These are phyloP conservation scores for Menura novaehollandiae DNA, from an alignment of 2,113 vertebrate genomes.

Conservation along the genomic window DNA sequence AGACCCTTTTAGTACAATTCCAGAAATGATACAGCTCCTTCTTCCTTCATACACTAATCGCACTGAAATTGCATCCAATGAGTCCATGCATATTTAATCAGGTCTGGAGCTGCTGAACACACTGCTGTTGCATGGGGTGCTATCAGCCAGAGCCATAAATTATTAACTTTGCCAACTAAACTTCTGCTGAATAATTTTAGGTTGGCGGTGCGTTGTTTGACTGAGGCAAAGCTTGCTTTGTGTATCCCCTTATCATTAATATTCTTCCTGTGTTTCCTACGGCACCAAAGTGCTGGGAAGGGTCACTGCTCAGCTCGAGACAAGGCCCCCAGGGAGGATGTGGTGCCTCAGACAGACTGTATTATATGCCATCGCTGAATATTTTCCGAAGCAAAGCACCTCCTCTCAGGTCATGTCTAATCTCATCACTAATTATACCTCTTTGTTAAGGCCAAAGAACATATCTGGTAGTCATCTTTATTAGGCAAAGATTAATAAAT, in stretches of 20 bases:
- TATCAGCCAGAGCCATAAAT: slow-evolving; percentile 54
- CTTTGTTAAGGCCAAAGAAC: slow-evolving; percentile 55
- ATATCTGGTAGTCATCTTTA: slow-evolving; percentile 51
- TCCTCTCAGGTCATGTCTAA: slow-evolving; percentile 53
- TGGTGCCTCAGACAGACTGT: slow-evolving; percentile 34
- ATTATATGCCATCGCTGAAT: background rate
- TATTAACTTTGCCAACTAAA: slow-evolving; percentile 55
- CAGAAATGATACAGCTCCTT: slow-evolving; percentile 3
- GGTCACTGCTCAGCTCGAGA: slow-evolving; percentile 48
- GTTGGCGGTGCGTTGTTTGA: background rate
- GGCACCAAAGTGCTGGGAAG: slow-evolving; percentile 1
- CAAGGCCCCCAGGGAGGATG: slow-evolving; percentile 42
- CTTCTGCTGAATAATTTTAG: slow-evolving; percentile 48
- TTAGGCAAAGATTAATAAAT: slow-evolving; percentile 53
- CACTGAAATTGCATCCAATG: slow-evolving; percentile 61
- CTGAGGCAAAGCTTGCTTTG: slow-evolving; percentile 18
- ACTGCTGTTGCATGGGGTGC: slow-evolving; percentile 2
- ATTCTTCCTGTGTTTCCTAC: slow-evolving; percentile 51
- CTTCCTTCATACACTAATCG: slow-evolving; percentile 47
- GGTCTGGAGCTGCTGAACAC: slow-evolving; percentile 15
- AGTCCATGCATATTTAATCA: slow-evolving; percentile 62
- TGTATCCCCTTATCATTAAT: slow-evolving; percentile 37
- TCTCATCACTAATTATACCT: slow-evolving; percentile 59
- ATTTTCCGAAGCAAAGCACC: slow-evolving; percentile 42
- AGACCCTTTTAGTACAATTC: background rate